A percentile compares a stretch with the other conserved stretches of the same genome.
Conservation (phyloP, 2,797 vertebrate species). For the Merluccius polli region DNA sequence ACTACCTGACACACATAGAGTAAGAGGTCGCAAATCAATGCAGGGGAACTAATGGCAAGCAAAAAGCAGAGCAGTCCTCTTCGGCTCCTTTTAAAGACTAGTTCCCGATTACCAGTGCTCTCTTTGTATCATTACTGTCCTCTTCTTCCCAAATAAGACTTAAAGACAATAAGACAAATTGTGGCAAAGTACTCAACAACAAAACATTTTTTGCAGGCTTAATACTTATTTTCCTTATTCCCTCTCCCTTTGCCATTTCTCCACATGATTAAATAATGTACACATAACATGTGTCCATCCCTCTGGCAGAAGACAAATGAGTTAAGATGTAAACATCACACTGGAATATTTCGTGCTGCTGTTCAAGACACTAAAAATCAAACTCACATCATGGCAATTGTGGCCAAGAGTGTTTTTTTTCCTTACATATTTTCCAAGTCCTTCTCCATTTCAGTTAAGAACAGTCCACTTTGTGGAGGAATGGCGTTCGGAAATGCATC, state of each 20-base stretch:
- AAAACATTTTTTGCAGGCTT: neutral
- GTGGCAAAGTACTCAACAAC: neutral
- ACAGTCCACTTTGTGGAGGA: neutral
- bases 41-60: neutral
- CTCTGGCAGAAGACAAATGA: slow-evolving; percentile 1
- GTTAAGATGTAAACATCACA: slow-evolving; percentile 18
- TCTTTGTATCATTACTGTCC: neutral
- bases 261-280: slow-evolving; percentile 7
- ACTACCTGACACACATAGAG: neutral
- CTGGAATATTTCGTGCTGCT: slow-evolving; percentile 48
- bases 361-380: neutral
- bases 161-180: neutral
- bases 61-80: neutral
- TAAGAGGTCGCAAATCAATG: neutral
- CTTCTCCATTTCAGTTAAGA: neutral
- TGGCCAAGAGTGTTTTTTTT: neutral
- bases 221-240: neutral
- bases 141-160: slow-evolving; percentile 34
- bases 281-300: neutral
- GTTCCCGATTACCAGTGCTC: neutral
- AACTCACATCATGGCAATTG: neutral
- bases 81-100: neutral
- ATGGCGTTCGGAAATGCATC: neutral
- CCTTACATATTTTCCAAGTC: neutral
- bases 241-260: slow-evolving; percentile 21